Conservation (phyloP, 2,113 vertebrate genomes). For the Phoenicopterus ruber region DNA sequence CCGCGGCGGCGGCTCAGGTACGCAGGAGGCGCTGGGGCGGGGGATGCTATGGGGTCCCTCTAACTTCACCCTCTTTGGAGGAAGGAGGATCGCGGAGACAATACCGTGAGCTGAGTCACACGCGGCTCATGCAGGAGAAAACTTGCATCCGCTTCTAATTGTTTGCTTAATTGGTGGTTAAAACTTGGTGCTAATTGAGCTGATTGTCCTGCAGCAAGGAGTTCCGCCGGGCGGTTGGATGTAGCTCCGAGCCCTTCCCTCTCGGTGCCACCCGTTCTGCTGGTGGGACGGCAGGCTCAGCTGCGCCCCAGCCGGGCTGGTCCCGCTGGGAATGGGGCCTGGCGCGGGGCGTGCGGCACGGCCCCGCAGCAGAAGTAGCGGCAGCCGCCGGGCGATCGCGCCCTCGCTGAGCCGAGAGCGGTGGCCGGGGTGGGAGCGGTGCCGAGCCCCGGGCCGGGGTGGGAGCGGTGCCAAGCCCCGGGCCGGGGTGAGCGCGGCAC, state of each 20-base stretch:
- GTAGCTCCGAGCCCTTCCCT: not conserved
- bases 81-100: not conserved
- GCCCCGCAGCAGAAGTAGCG: not conserved
- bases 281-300: fast-evolving
- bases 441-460: fast-evolving
- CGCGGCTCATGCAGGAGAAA: not conserved
- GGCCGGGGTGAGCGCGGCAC: not conserved
- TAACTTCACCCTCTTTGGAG: not conserved
- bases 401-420: fast-evolving
- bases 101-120: not conserved
- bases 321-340: fast-evolving
- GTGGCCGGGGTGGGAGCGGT: too few species aligned
- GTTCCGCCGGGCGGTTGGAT: not conserved
- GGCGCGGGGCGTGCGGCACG: fast-evolving
- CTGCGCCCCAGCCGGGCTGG: fast-evolving
- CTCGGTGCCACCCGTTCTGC: not conserved
- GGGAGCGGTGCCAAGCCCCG: not conserved
- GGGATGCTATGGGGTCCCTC: not conserved
- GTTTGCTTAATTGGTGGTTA: slow-evolving; percentile 36
- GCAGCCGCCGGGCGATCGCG: fast-evolving
- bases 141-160: slow-evolving; percentile 7
- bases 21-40: fast-evolving
- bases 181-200: not conserved
- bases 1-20: slow-evolving; percentile 87
- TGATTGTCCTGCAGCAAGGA: not conserved